Base-by-base conservation (phyloP, 2,888 invertebrate species). In the Pandemis corylana region DNA sequence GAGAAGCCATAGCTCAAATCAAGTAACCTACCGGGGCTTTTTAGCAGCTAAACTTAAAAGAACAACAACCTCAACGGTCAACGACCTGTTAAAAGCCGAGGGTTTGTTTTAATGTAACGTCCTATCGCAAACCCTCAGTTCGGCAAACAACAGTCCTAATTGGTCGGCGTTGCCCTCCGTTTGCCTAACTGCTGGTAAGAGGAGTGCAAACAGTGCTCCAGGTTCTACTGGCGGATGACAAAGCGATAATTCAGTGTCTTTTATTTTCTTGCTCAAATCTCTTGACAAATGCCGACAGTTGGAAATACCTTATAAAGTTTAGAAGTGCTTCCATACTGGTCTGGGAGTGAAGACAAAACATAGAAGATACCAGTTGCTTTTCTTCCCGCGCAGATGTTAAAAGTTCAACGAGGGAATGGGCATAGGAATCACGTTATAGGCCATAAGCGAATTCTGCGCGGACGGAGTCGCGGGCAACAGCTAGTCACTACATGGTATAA, bases 141-240 rank as follows among this genome's bases (percentile, higher is more conserved):
- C n/a, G 10, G 56, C 12, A 59, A 68, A 56, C 42, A 53, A 20
- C 15, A 53, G 7, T 56, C 56, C 20, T 68, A 68, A 68, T 68
- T 68, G 68, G 68, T 44, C 7, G 5, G 46, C 46, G 67, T 59
- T 36, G 53, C 15, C 5, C 46, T 9, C 12, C 10, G 67, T 67
- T 67, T 66, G 51, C 41, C 36, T 7, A 13, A 53, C n/a, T n/a
- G 53, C 9, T 44, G 64, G 15, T 46, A 46, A 64, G 64, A 64
- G 64, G 46, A 44, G 2, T 2, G 64, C 46, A 64, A 64, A 64
- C 20, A 64, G 0, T 5, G 46, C 15, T 64, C n/a, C n/a, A 36
- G 42, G 15, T 15, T 10, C 13, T 64, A 62, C 28, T 36, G 28
- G 28, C 9, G n/a, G 28, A 59, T 42, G 42, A 28, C 63, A 63